These are phyloP conservation scores for Agraylea sexmaculata DNA, from an alignment of 1,140 invertebrate genomes.

Conservation along the genomic window DNA sequence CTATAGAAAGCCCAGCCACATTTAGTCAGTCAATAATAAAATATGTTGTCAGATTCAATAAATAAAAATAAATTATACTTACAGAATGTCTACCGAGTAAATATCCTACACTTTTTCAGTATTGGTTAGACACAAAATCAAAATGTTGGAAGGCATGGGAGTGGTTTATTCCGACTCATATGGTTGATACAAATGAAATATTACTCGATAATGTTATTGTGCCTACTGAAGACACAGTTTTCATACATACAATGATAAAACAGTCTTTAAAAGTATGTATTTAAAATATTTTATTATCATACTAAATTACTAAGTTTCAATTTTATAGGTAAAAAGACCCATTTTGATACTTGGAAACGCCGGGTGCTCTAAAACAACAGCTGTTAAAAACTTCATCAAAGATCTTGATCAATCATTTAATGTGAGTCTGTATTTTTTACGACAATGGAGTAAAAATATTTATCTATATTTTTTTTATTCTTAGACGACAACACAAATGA, in stretches of 20 bases:
- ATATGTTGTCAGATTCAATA: not conserved
- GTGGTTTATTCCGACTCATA: constrained; percentile 60
- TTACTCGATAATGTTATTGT: constrained; percentile 78
- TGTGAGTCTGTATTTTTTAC: constrained; percentile 40
- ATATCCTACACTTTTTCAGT: constrained; percentile 65
- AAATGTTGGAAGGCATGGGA: constrained; percentile 78
- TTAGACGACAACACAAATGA: constrained; percentile 43
- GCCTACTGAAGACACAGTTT: constrained; percentile 74
- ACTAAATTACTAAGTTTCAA: not conserved
- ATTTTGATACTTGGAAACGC: constrained; percentile 78
- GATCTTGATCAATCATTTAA: constrained; percentile 54
- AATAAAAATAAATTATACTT: constrained; percentile 3
- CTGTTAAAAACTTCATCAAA: constrained; percentile 68
- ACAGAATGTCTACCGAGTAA: constrained; percentile 55
- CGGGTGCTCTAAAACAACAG: constrained; percentile 83
- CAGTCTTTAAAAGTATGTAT: not conserved
- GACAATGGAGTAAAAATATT: constrained; percentile 4
- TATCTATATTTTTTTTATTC: constrained; percentile 2
- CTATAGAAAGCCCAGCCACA: constrained; percentile 46
- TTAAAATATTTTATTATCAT: not conserved
- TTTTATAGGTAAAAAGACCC: constrained; percentile 53
- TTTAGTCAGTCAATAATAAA: constrained; percentile 37
- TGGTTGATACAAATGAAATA: constrained; percentile 54
- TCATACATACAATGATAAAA: constrained; percentile 6
- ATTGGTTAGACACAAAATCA: constrained; percentile 59